Evolutionary conservation across 2,888 invertebrate species (phyloP), one percentile per base, ranked within the genome.

Genomic region (Sminthurinus aureus): DNA sequence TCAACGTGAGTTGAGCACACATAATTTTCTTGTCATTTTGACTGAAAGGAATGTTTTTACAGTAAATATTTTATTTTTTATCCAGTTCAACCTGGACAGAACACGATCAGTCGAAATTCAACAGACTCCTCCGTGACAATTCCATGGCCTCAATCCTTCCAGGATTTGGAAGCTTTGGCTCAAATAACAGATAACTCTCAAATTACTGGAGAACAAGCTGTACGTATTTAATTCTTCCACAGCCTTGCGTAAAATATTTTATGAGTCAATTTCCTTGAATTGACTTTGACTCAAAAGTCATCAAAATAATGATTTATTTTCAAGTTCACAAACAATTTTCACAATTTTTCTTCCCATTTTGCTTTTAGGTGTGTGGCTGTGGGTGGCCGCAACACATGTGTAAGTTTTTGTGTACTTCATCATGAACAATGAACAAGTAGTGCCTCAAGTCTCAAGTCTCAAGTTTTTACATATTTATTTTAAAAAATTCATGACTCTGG

Each of bases 311-410:
- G n/a, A n/a, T n/a, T n/a, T n/a, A n/a, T n/a, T n/a, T n/a, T n/a
- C n/a, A n/a, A n/a, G n/a, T n/a, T n/a, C n/a, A n/a, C n/a, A n/a
- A n/a, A n/a, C n/a, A n/a, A n/a, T n/a, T n/a, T n/a, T n/a, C n/a
- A n/a, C n/a, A n/a, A n/a, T n/a, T n/a, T n/a, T n/a, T n/a, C n/a
- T n/a, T n/a, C n/a, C n/a, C n/a, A n/a, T n/a, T n/a, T n/a, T n/a
- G n/a, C n/a, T n/a, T n/a, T n/a, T n/a, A n/a, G n/a, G n/a, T 95
- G 92, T 96, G 96, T 91, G 96, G 96, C 85, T 96, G 96, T 89
- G 96, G 96, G 80, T 96, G 96, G 95, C 96, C 96, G 0, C 94
- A 95, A 85, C 95, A 96, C 90, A 92, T 96, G 93, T 92, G 96
- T 9, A 87, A 95, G 64, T 94, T 95, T 0, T 94, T 93, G 90